Evolutionary conservation across 2,888 invertebrate genomes (phyloP), one percentile per base, ranked within the genome.

Genomic region (Drosophila cracens): DNA sequence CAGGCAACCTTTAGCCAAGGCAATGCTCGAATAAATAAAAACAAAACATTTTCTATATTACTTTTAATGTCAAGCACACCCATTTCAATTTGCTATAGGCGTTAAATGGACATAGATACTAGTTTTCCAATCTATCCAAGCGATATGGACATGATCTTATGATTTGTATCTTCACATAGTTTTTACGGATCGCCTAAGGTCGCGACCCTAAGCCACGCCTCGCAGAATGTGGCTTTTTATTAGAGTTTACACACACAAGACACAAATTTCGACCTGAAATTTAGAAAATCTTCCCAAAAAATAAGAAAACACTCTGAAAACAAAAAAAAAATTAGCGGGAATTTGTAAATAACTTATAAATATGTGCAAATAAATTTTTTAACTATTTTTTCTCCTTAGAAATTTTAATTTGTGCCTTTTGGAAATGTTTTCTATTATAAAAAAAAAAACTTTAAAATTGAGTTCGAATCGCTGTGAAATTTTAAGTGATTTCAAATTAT

Each of bases 1-100:
- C 75, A 74, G 71, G 70, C 85, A 81, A 85, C 77, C 79, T 82
- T 87, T 89, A 72, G 53, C 76, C 77, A 77, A 79, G 75, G 79
- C 74, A 77, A 74, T 75, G 70, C 72, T 80, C 77, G 80, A 74
- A 80, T 66, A 77, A 72, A 73, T 51, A 67, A 38, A 18, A 25
- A 29, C 29, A 80, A 78, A 79, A 66, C 74, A 74, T 77, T 82
- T 84, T 87, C 74, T 67, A 68, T 76, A 83, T 66, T 75, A 75
- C 79, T 79, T 74, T 81, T 76, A 68, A 79, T 78, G 74, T 74
- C 64, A 78, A 68, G 54, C 64, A 67, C 78, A 72, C 25, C 33
- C n/a, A 46, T 62, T 73, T 43, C 38, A 38, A 46, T 38, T 43
- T 52, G 54, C 65, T 16, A 36, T n/a, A 34, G 62, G 34, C 54